A percentile compares a stretch with the other conserved stretches of the same genome.
Evolutionary conservation across 2,797 vertebrate species (phyloP).

Genomic region (Centroberyx gerrardi): DNA sequence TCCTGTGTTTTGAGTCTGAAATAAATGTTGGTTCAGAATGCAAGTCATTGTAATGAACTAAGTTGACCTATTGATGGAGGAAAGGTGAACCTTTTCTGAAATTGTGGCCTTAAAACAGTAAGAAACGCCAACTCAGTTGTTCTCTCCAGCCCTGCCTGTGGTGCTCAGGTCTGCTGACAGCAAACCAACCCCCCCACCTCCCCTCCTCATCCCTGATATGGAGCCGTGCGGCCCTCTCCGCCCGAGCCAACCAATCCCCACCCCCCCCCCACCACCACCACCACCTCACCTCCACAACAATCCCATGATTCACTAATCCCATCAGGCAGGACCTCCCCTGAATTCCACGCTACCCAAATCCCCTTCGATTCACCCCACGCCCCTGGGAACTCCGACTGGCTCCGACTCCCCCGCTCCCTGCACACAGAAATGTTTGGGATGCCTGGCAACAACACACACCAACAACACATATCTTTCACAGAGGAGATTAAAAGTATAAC

Average conservation of each 20-base stretch:
- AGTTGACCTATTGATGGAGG: slow-evolving; percentile 17
- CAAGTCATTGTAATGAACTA: slow-evolving; percentile 9
- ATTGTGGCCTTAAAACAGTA: slow-evolving; percentile 22
- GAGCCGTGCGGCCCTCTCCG: slow-evolving; percentile 7
- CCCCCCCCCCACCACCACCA: slow-evolving; percentile 28
- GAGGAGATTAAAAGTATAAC: slow-evolving; percentile 27
- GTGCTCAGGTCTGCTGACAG: neutral
- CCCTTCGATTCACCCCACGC: slow-evolving; percentile 54
- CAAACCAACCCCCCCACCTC: too few species aligned
- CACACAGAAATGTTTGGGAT: slow-evolving; percentile 45
- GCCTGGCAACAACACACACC: slow-evolving; percentile 48
- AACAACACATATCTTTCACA: slow-evolving; percentile 29
- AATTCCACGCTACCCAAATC: slow-evolving; percentile 73
- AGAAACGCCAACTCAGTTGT: neutral
- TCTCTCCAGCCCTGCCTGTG: slow-evolving; percentile 21
- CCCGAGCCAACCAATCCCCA: slow-evolving; percentile 30
- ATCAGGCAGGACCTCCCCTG: slow-evolving; percentile 62
- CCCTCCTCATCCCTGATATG: neutral
- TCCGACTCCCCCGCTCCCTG: slow-evolving; percentile 27
- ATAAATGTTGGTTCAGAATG: slow-evolving; percentile 74
- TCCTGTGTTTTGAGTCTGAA: slow-evolving; percentile 64
- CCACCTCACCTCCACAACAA: slow-evolving; percentile 55
- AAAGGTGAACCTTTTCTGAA: slow-evolving; percentile 23
- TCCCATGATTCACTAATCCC: slow-evolving; percentile 76
- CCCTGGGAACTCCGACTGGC: slow-evolving; percentile 46